Evolutionary conservation across 2,888 invertebrate genomes (phyloP).

Genomic region (Campoletis raptor): DNA sequence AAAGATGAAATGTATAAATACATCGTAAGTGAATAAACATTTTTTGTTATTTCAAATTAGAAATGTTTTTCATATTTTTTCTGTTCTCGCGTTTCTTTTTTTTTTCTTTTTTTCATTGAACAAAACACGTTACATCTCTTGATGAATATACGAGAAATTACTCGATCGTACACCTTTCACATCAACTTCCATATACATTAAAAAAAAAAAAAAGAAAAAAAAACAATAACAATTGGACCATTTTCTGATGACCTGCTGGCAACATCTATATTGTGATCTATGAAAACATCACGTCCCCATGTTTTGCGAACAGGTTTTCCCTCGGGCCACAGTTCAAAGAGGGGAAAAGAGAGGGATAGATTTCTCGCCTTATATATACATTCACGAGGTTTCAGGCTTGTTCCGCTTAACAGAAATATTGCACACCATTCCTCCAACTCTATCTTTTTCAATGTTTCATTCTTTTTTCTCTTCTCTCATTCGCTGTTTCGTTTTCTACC

Average conservation of each 20-base stretch:
- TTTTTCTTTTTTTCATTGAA: too few species aligned
- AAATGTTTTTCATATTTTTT: too few species aligned
- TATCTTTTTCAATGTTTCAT: not conserved
- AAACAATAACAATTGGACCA: not conserved
- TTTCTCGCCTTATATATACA: not conserved
- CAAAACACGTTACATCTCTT: too few species aligned
- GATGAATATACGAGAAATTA: not conserved
- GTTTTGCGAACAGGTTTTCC: not conserved
- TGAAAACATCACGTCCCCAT: not conserved
- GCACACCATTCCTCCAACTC: slow-evolving; percentile 34
- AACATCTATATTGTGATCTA: not conserved
- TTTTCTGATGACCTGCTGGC: not conserved
- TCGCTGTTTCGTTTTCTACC: not conserved
- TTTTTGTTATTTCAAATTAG: too few species aligned
- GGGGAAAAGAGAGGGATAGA: not conserved
- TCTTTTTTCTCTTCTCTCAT: not conserved
- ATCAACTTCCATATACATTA: not conserved
- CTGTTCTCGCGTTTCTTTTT: too few species aligned
- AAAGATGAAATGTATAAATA: too few species aligned
- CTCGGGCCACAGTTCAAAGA: not conserved
- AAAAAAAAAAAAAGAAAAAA: not conserved
- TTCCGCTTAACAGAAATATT: slow-evolving; percentile 55
- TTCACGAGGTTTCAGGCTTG: slow-evolving; percentile 44
- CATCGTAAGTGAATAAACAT: too few species aligned
- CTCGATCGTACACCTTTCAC: not conserved